phyloP scores from a whole-genome alignment of 2,113 vertebrate species.

The Myrmecophaga tridactyla region DNA sequence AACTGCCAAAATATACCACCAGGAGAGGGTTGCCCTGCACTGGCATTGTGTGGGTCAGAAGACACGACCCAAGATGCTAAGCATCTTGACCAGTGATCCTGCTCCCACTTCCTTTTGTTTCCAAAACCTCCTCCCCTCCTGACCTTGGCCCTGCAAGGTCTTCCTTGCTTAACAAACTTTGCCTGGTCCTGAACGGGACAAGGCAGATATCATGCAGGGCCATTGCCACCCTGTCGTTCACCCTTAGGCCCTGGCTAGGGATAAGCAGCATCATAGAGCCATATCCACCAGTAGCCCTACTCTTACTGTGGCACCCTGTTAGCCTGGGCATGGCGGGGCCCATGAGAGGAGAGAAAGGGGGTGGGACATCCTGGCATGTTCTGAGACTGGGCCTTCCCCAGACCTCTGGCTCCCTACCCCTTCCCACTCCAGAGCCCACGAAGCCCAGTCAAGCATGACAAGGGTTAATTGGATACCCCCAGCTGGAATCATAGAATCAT shows the following conservation, averaged over 20 bases:
- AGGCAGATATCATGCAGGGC: not conserved
- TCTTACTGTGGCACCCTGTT: constrained; percentile 17
- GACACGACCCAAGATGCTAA: not conserved
- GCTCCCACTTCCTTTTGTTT: not conserved
- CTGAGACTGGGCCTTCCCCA: constrained; percentile 20
- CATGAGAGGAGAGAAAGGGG: not conserved
- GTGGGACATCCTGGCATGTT: not conserved
- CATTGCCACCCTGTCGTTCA: not conserved
- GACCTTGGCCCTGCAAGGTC: not conserved
- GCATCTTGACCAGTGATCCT: not conserved
- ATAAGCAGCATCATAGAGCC: not conserved
- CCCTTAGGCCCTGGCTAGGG: not conserved
- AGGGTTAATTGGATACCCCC: constrained; percentile 72
- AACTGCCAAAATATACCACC: not conserved
- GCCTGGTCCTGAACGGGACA: not conserved
- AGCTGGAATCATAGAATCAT: constrained; percentile 71
- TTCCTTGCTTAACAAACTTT: not conserved
- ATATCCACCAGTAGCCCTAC: not conserved
- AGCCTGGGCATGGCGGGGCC: not conserved
- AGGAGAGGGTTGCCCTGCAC: not conserved
- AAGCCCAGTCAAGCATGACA: constrained; percentile 65
- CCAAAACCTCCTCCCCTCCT: not conserved
- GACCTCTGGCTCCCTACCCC: not conserved
- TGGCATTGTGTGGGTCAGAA: not conserved
- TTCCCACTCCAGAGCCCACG: constrained; percentile 44